Evolutionary conservation across 92 coral and sea anemone species (phyloP), one percentile per base, ranked within the genome.

Genomic region (Parazoanthus swiftii): DNA sequence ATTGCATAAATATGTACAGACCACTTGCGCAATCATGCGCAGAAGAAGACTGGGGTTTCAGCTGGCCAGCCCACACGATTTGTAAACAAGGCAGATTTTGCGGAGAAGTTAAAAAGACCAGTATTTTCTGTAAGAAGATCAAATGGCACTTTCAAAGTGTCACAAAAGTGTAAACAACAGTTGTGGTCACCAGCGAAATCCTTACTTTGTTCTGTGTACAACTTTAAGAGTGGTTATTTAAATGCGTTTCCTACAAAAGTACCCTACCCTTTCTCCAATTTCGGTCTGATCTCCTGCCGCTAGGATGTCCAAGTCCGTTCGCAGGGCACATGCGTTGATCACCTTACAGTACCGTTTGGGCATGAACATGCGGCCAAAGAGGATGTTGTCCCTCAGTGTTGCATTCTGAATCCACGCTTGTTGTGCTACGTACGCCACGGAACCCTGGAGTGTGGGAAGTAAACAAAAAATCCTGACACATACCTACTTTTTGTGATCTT

Each of bases 401-500:
- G 97, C 94, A 75, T 95, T 95, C 76, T 95, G 98, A 10, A 95
- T 94, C 98, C 98, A 95, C 0, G 98, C 98, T 44, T 95, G 98
- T 44, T 95, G 98, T 43, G 98, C 95, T 0, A 95, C 98, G 79
- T 94, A 95, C 1, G 98, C 98, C 79, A 90, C 90, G 13, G 97
- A 92, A 8, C 98, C 98, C 97, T 95, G 71, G 16, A 44, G 11
- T 77, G 38, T 35, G 65, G 23, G 21, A 63, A 39, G 59, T 39
- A 68, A 23, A 68, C 33, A 68, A 39, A 2, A 39, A 2, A 39
- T 29, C 42, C 35, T 21, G 8, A 68, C 74, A 3, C 33, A n/a
- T 3, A 68, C 0, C 74, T 5, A 8, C 25, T 68, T 10, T 68
- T 36, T 68, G 35, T 16, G 70, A 65, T 16, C 51, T 3, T 46